Base-by-base conservation (phyloP, 1,140 invertebrate genomes). In the Lamellibrachia luymesi region DNA sequence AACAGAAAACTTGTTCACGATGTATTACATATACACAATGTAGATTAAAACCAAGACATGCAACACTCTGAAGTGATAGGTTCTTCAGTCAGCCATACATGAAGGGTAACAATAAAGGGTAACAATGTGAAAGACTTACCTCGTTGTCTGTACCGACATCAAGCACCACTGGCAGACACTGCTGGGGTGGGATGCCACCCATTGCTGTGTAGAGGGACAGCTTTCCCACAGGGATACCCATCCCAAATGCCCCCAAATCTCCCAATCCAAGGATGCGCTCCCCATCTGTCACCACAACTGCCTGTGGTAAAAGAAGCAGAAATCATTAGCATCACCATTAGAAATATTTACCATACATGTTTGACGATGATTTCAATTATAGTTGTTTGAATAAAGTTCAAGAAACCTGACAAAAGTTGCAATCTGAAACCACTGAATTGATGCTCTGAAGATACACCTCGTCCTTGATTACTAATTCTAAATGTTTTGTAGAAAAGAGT, bases 201-300 rank as follows among this genome's bases (percentile, higher is more conserved):
- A 99, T 96, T 0, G 98, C 98, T 0, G 98, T 99, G 95, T 99
- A 99, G 4, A 99, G 96, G 4, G 98, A 97, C 91, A 99, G 96
- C 96, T 99, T 99, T 52, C 99, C 99, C 17, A 99, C 98, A n/a
- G 98, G 98, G 94, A 99, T 99, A 92, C 98, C 98, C 98, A 99
- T 99, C 4, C 99, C 99, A 95, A 98, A 98, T 6, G 98, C 98
- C 6, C 99, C 99, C 50, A 99, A 97, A 96, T 99, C 99, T 38
- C 99, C 99, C 51, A 99, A 96, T 95, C 99, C 99, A 93, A 99
- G 96, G 95, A 99, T 99, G 80, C 99, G 97, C 95, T 99, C 99
- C 13, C 99, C 99, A 95, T 99, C 99, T 0, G 99, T 99, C 4
- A 99, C 98, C 80, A 98, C 98, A 95, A 99, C 98, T 2, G 98